Conservation (phyloP, 92 coral and sea anemone genomes). For the Galaxea fascicularis region DNA sequence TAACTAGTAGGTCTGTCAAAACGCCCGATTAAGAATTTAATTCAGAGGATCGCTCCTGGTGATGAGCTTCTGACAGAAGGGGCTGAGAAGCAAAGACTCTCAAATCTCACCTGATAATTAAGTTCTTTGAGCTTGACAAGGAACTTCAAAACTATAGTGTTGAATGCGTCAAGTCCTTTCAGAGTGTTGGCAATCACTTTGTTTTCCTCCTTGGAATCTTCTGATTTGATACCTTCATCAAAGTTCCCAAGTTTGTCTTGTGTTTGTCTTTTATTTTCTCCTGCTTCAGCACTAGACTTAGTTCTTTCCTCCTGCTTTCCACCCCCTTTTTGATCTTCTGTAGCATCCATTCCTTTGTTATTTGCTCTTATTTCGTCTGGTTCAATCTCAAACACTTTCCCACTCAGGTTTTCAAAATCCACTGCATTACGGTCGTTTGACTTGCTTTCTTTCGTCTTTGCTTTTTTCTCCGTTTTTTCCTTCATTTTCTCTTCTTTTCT, state of each 20-base stretch:
- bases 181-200: conserved; percentile 19
- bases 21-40: too few species aligned
- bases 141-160: conserved; percentile 30
- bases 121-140: conserved; percentile 64
- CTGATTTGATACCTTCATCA: not conserved
- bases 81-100: not conserved
- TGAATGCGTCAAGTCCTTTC: conserved; percentile 42
- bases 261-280: not conserved
- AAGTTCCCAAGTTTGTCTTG: not conserved
- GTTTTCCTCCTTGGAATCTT: conserved; percentile 2
- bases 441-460: not conserved
- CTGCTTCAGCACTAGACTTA: not conserved
- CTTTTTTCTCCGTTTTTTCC: conserved; percentile 9
- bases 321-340: not conserved
- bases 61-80: not conserved
- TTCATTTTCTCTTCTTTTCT: conserved; percentile 24
- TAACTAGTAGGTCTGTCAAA: too few species aligned
- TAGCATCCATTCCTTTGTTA: not conserved
- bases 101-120: conserved; percentile 63
- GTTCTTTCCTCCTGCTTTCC: not conserved
- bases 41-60: too few species aligned
- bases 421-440: not conserved
- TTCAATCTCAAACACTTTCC: not conserved
- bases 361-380: conserved; percentile 7
- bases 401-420: not conserved